phyloP scores from a whole-genome alignment of 2,113 vertebrate genomes.

The Xiphorhynchus elegans region DNA sequence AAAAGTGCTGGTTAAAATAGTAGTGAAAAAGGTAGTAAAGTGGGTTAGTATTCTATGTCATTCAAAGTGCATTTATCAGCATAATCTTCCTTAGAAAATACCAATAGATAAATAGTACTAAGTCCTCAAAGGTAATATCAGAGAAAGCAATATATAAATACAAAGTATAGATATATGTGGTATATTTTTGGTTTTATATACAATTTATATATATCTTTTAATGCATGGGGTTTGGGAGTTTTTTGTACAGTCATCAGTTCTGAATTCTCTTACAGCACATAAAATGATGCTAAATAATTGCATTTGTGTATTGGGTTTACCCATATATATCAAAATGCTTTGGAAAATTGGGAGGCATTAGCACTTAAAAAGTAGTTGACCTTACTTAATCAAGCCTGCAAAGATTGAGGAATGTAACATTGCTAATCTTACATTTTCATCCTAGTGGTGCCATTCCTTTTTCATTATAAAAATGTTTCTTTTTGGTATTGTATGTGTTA shows the following conservation, averaged over 20 bases:
- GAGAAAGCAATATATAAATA: not conserved
- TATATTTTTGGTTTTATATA: not conserved
- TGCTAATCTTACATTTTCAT: not conserved
- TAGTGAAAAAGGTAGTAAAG: not conserved
- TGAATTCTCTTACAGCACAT: not conserved
- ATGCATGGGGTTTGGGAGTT: not conserved
- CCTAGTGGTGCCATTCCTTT: not conserved
- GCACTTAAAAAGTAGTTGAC: not conserved
- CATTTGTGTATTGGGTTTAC: not conserved
- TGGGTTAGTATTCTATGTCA: not conserved
- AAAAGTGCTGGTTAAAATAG: not conserved
- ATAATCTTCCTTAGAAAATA: not conserved
- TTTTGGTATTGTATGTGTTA: not conserved
- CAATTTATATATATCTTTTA: not conserved
- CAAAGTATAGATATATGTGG: not conserved
- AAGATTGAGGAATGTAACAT: not conserved
- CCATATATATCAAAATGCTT: not conserved
- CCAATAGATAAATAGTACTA: not conserved
- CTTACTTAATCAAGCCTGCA: not conserved
- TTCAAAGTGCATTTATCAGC: not conserved
- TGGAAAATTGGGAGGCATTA: not conserved
- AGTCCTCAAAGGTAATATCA: not conserved
- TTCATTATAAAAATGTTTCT: not conserved
- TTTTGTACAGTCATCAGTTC: not conserved
- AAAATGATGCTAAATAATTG: not conserved